Percentiles rank a stretch among this genome's conserved stretches.
These are phyloP conservation scores for Sparidentex hasta DNA, from an alignment of 2,797 vertebrate genomes.

Conservation along the genomic window DNA sequence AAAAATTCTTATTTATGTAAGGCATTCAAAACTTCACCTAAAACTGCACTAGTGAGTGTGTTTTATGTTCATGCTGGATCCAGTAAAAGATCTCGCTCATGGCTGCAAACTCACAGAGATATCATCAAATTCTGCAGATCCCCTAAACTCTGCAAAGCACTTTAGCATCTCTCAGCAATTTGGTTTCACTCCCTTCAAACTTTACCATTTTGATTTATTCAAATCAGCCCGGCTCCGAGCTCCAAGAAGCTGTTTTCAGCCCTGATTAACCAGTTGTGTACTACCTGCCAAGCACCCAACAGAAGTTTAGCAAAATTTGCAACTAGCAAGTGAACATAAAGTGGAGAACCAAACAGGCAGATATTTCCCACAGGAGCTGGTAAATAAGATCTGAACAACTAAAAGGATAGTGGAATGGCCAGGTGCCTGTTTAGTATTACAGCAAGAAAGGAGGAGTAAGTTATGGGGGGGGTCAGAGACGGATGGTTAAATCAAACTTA, in stretches of 20 bases:
- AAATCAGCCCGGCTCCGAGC: neutral
- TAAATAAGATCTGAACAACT: neutral
- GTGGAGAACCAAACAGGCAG: neutral
- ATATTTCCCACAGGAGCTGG: neutral
- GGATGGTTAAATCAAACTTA: too few species aligned
- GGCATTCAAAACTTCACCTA: neutral
- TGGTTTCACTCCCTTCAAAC: neutral
- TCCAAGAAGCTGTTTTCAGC: neutral
- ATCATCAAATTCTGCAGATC: neutral
- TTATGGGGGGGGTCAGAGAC: too few species aligned
- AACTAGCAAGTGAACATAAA: neutral
- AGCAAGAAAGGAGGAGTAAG: too few species aligned
- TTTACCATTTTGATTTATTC: neutral
- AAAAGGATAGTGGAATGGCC: neutral
- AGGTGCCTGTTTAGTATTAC: too few species aligned
- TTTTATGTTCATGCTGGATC: neutral
- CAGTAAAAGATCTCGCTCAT: neutral
- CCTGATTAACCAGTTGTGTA: neutral
- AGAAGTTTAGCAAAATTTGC: neutral
- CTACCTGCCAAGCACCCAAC: neutral
- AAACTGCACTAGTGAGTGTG: neutral
- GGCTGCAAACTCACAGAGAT: neutral
- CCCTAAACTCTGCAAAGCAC: neutral
- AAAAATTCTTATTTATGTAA: neutral
- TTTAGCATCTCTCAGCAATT: neutral